Evolutionary conservation across 2,113 vertebrate species (phyloP).

Genomic region (Cygnus buccinator): DNA sequence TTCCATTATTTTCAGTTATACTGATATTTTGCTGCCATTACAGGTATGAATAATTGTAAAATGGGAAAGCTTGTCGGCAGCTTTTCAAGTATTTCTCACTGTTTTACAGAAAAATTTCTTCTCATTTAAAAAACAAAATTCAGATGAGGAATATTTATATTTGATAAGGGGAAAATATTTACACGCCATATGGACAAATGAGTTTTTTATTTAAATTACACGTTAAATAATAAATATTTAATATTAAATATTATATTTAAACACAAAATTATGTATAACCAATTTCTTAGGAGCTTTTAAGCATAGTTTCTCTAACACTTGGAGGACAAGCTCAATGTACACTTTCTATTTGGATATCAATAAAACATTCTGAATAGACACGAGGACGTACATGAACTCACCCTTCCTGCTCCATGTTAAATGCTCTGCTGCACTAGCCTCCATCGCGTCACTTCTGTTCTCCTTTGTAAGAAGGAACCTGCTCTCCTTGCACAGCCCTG

Average conservation of each 20-base stretch:
- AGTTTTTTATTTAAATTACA: not conserved
- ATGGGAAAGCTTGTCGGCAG: not conserved
- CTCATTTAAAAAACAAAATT: not conserved
- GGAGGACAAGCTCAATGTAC: not conserved
- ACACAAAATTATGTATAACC: not conserved
- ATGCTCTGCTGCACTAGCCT: not conserved
- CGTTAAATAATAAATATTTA: not conserved
- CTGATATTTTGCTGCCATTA: accelerated
- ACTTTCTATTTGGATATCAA: accelerated
- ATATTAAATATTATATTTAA: not conserved
- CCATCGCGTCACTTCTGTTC: accelerated
- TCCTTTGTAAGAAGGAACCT: accelerated
- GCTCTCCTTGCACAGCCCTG: accelerated
- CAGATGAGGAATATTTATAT: not conserved
- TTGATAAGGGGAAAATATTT: not conserved
- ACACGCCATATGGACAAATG: not conserved
- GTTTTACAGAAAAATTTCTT: not conserved
- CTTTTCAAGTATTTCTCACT: not conserved
- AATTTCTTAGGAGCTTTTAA: not conserved
- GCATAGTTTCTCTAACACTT: accelerated
- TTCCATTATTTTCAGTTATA: accelerated
- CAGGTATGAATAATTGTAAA: accelerated
- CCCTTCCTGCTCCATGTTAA: accelerated
- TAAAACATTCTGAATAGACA: accelerated
- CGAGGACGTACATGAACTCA: not conserved